Percentiles rank a stretch among this genome's conserved stretches.
phyloP scores from a whole-genome alignment of 2,113 vertebrate genomes.

The Channa maculata region DNA sequence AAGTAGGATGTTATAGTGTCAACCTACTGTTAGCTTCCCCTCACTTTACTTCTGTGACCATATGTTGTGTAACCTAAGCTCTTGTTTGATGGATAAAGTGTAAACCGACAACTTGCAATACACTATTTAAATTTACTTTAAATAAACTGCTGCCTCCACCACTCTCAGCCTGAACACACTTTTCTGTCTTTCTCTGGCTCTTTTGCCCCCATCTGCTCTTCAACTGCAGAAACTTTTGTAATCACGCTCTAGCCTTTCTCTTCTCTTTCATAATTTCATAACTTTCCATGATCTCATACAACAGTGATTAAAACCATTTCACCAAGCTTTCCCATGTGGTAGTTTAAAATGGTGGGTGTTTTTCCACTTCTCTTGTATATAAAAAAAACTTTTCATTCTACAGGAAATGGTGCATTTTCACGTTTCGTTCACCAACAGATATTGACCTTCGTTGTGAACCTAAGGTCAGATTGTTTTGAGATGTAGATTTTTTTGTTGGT shows the following conservation, averaged over 20 bases:
- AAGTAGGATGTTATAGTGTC: too few relatives aligned
- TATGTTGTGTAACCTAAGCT: too few relatives aligned
- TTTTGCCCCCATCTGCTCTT: neutral
- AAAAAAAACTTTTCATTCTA: neutral
- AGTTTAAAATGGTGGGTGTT: neutral
- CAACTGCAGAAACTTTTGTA: neutral
- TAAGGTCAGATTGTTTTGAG: constrained; percentile 32
- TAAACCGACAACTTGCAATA: too few relatives aligned
- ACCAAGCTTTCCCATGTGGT: neutral
- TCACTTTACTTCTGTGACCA: neutral
- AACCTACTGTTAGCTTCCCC: too few relatives aligned
- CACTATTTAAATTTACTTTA: too few relatives aligned
- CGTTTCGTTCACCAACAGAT: neutral
- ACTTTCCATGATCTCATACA: neutral
- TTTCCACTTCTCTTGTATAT: neutral
- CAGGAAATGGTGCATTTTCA: constrained; percentile 13
- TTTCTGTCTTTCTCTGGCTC: neutral
- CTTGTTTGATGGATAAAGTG: too few relatives aligned
- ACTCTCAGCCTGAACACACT: neutral
- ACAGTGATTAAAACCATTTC: neutral
- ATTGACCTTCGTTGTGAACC: constrained; percentile 23
- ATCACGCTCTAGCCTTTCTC: neutral
- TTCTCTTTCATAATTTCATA: neutral
- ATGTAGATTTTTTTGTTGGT: constrained; percentile 31
- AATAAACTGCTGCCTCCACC: neutral